Evolutionary conservation across 2,888 invertebrate genomes (phyloP), one percentile per base, ranked within the genome.

Genomic region (Dastarcus helophoroides): DNA sequence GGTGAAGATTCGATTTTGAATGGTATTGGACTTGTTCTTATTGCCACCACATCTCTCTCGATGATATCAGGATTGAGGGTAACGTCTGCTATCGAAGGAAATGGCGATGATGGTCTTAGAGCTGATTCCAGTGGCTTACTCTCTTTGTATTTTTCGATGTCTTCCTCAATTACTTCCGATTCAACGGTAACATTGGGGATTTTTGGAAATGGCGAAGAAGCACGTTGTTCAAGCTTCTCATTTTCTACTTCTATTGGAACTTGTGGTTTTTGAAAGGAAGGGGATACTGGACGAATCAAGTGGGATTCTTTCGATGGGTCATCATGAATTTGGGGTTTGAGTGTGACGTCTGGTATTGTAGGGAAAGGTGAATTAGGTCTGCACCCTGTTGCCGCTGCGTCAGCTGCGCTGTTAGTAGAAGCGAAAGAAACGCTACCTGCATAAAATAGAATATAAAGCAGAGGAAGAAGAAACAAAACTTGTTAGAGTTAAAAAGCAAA

Each of bases 81-180:
- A 16, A 58, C 41, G 38, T 60, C 53, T 6, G 52, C 49, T 26
- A 60, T 57, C 8, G 25, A 38, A 5, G 58, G 58, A 41, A 58
- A 59, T 8, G 56, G 54, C 2, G 57, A 55, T 4, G 38, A 24
- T 10, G 50, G 38, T 31, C 49, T 37, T 11, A 45, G 5, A 19
- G 37, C 23, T 3, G 50, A 46, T 19, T 39, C 34, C 6, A 48
- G 13, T 7, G 29, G 12, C 37, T 43, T 13, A 4, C 43, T 33
- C 10, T 39, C 8, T 32, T 44, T 40, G 36, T 48, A 47, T 16
- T 40, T 36, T 10, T 40, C 33, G 16, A 53, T 32, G 33, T 53
- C 48, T 8, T 36, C 24, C 29, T 46, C 40, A 7, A 48, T 9
- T 16, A 51, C 10, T 10, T 53, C 47, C 4, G 31, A 14, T 24